Percentiles rank a stretch among this genome's conserved stretches.
Evolutionary conservation across 2,113 vertebrate species (phyloP).

Genomic region (Epinephelus fuscoguttatus): DNA sequence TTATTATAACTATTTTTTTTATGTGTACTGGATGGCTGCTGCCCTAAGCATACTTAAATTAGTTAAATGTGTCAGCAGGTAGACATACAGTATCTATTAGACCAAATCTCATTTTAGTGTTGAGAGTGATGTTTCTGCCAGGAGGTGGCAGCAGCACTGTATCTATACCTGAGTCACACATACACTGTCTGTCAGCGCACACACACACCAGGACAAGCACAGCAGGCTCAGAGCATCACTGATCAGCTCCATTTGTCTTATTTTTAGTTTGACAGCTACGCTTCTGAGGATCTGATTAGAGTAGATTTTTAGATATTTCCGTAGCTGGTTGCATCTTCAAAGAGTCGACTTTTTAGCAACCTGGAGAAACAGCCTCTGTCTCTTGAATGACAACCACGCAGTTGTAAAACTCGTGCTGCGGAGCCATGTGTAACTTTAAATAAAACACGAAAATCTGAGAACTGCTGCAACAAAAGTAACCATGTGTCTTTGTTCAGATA

Average conservation of each 20-base stretch:
- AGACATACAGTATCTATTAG: not conserved
- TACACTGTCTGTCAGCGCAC: not conserved
- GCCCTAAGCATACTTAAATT: not conserved
- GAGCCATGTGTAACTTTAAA: not conserved
- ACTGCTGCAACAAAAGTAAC: not conserved
- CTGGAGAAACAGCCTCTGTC: not conserved
- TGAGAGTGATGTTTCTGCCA: conserved; percentile 46
- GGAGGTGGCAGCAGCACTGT: conserved; percentile 78
- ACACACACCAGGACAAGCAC: not conserved
- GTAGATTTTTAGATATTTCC: not conserved
- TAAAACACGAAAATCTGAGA: not conserved
- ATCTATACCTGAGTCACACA: conserved; percentile 5
- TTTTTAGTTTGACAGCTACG: conserved; percentile 26
- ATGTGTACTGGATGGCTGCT: too few relatives aligned
- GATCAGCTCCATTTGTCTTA: conserved; percentile 36
- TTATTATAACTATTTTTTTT: not conserved
- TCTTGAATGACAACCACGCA: not conserved
- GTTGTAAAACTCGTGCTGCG: not conserved
- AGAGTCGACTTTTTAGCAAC: not conserved
- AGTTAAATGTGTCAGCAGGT: not conserved
- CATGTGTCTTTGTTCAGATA: not conserved
- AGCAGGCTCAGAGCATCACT: conserved; percentile 12
- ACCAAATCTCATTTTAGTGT: not conserved
- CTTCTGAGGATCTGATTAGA: conserved; percentile 5
- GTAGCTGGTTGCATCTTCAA: conserved; percentile 1